Base-by-base conservation (phyloP, 2,888 invertebrate species). In the Phyllotreta striolata region DNA sequence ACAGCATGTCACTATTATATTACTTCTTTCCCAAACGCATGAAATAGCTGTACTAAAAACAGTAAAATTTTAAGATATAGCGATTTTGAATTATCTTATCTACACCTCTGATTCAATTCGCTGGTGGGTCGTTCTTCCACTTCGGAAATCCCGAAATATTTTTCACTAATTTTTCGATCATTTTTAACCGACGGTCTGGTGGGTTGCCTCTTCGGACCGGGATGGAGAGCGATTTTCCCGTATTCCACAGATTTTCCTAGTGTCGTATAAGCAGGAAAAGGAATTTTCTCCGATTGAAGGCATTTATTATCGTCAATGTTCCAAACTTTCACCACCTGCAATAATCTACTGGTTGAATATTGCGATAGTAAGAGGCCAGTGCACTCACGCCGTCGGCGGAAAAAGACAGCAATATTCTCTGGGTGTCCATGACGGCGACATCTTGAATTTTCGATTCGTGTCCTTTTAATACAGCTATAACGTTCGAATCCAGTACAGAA, bases 241-340 rank as follows among this genome's bases (percentile, higher is more conserved):
- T 87, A 88, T 70, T 88, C 87, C 0, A 86, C 82, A 9, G 81
- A 80, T 74, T 85, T 86, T 1, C 87, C 88, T 10, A 85, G 78
- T 1, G 86, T 82, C 1, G 84, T 83, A 47, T 87, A 82, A 34
- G 85, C 84, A 0, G 87, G 87, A 66, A 86, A 88, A 64, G 83
- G 82, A 10, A 88, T 78, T 64, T 83, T 82, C 12, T 88, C 73
- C 0, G 83, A 85, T 76, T 88, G 87, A 3, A 87, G 77, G 49
- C 87, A 83, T 59, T 81, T 83, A 62, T 86, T 84, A 65, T 86
- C 85, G 66, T 84, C 84, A 41, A 88, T 73, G 69, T 87, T 85
- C 87, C 88, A 88, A 35, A 88, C 80, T 73, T 87, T 85, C 8
- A 88, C 70, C 14, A 82, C 80, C 88, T 88, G 76, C 6, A 76